Conservation (phyloP, 2,888 invertebrate genomes). For the Cynaeus angustus region DNA sequence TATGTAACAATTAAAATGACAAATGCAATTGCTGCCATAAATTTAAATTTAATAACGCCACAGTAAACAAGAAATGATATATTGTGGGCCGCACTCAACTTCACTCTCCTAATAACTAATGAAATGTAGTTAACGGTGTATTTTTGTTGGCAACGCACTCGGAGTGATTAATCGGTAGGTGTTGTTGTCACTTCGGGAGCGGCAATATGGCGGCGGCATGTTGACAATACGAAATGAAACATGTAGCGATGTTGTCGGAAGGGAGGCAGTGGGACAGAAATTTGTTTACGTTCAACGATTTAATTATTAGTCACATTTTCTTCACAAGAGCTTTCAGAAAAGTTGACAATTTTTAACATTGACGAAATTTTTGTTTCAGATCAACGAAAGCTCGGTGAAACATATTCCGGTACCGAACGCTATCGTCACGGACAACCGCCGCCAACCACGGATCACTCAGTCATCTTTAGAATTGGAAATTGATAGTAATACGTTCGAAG, state of each 20-base stretch:
- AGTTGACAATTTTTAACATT: no score
- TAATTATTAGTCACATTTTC: no score
- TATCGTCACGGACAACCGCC: constrained; percentile 55
- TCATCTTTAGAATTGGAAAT: constrained; percentile 76
- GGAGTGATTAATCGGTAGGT: constrained; percentile 58
- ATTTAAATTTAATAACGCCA: constrained; percentile 67
- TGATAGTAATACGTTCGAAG: constrained; percentile 77
- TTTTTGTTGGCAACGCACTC: constrained; percentile 53
- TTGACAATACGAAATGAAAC: constrained; percentile 1
- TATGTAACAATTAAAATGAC: constrained; percentile 69
- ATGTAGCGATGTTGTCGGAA: background rate
- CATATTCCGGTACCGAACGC: constrained; percentile 58
- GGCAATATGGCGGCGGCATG: constrained; percentile 4
- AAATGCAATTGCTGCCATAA: constrained; percentile 67
- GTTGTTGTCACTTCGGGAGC: constrained; percentile 56
- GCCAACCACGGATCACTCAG: constrained; percentile 62
- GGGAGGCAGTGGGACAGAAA: no score
- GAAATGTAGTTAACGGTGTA: constrained; percentile 54
- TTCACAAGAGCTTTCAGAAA: no score
- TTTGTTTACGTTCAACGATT: no score
- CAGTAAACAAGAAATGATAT: constrained; percentile 63
- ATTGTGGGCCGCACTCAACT: constrained; percentile 53
- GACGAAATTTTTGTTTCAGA: constrained; percentile 37
- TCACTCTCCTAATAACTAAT: constrained; percentile 58
- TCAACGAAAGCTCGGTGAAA: constrained; percentile 49